Percentiles rank a stretch among this genome's conserved stretches.
phyloP scores from a whole-genome alignment of 2,113 vertebrate genomes.

The Herpetotheres cachinnans region DNA sequence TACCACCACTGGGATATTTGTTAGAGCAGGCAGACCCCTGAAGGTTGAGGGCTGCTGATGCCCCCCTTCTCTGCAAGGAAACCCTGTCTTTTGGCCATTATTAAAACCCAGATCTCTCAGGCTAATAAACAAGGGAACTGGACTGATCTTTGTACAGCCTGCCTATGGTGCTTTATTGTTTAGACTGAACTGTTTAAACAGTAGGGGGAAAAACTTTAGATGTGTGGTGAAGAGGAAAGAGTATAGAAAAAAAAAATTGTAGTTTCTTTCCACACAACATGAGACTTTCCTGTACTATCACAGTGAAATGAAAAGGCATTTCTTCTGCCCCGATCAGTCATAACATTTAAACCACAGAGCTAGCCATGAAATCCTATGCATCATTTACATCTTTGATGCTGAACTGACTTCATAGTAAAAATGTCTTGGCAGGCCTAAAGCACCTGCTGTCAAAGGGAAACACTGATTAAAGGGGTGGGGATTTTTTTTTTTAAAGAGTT shows the following conservation, averaged over 20 bases:
- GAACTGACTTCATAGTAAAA: slow-evolving; percentile 62
- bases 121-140: slow-evolving; percentile 24
- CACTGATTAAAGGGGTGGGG: slow-evolving; percentile 25
- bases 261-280: slow-evolving; percentile 29
- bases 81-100: not conserved
- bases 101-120: not conserved
- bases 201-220: slow-evolving; percentile 61
- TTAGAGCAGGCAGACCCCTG: not conserved
- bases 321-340: slow-evolving; percentile 46
- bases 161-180: slow-evolving; percentile 8
- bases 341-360: slow-evolving; percentile 38
- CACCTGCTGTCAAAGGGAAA: slow-evolving; percentile 55
- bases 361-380: slow-evolving; percentile 56
- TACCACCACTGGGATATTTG: not conserved
- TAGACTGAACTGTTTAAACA: slow-evolving; percentile 58
- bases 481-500: not conserved
- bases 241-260: not conserved
- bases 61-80: not conserved
- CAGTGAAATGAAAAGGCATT: slow-evolving; percentile 37
- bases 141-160: slow-evolving; percentile 44
- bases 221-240: not conserved
- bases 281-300: slow-evolving; percentile 51
- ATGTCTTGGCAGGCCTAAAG: slow-evolving; percentile 36
- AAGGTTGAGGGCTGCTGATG: not conserved
- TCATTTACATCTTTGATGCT: slow-evolving; percentile 70